These are phyloP conservation scores for Zygothrica quintamaculata DNA, from an alignment of 2,888 invertebrate genomes.

Conservation along the genomic window DNA sequence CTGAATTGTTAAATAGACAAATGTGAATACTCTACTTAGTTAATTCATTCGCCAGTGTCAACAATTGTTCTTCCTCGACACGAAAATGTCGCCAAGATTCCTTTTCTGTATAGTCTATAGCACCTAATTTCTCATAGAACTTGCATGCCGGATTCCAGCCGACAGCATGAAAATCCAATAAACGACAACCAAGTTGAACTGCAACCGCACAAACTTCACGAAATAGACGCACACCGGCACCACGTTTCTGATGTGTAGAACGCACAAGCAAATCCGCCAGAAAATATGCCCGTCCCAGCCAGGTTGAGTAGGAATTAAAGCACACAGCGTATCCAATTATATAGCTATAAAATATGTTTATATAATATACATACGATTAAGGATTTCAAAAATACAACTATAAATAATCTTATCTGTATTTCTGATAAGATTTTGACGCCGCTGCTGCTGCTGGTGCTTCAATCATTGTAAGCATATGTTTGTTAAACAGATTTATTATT, in stretches of 20 bases:
- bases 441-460: too few relatives aligned
- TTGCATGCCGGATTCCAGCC: slow-evolving; percentile 92
- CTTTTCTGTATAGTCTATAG: slow-evolving; percentile 87
- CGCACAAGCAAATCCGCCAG: slow-evolving; percentile 94
- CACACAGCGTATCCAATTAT: slow-evolving; percentile 91
- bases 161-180: slow-evolving; percentile 91
- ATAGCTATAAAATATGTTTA: slow-evolving; percentile 14
- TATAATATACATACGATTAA: background rate
- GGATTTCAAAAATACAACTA: too few relatives aligned
- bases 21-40: slow-evolving; percentile 16
- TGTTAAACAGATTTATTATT: slow-evolving; percentile 62
- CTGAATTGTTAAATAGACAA: slow-evolving; percentile 21
- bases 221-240: slow-evolving; percentile 81
- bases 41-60: background rate
- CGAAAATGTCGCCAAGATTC: slow-evolving; percentile 91
- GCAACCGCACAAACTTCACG: slow-evolving; percentile 84
- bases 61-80: background rate
- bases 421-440: slow-evolving; percentile 25
- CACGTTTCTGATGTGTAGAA: slow-evolving; percentile 86
- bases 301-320: slow-evolving; percentile 93
- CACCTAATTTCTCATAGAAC: slow-evolving; percentile 90
- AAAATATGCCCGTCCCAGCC: slow-evolving; percentile 91
- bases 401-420: slow-evolving; percentile 39
- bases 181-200: slow-evolving; percentile 85
- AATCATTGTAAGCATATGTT: slow-evolving; percentile 36